Conservation (phyloP, 2,113 vertebrate genomes). For the Nannospalax galili region DNA sequence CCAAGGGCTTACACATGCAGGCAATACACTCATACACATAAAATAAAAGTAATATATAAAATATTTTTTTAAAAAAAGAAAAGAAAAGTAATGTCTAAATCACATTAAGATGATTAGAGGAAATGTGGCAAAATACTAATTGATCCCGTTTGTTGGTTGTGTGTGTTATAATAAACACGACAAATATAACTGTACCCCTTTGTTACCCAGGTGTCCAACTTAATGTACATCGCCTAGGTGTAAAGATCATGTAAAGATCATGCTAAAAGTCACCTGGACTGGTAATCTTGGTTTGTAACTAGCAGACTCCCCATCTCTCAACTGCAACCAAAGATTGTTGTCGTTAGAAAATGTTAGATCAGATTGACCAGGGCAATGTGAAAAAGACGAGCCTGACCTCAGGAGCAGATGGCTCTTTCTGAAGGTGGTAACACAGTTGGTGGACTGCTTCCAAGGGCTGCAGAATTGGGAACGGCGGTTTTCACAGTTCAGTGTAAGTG, state of each 20-base stretch:
- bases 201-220: neutral
- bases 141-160: neutral
- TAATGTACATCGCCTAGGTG: neutral
- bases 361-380: too few relatives aligned
- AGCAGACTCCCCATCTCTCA: conserved; percentile 68
- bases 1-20: too few relatives aligned
- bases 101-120: neutral
- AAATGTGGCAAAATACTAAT: neutral
- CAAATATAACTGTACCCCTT: neutral
- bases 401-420: too few relatives aligned
- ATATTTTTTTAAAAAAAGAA: too few relatives aligned
- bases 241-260: neutral
- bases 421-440: too few relatives aligned
- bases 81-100: too few relatives aligned
- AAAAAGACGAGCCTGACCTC: too few relatives aligned
- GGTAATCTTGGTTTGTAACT: conserved; percentile 80
- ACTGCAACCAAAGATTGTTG: conserved; percentile 60
- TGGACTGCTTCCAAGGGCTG: too few relatives aligned
- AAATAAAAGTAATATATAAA: too few relatives aligned
- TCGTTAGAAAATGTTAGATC: conserved; percentile 45
- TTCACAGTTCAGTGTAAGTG: too few relatives aligned
- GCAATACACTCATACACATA: too few relatives aligned
- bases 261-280: conserved; percentile 9
- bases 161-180: neutral
- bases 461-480: too few relatives aligned